Evolutionary conservation across 2,888 invertebrate species (phyloP).

Genomic region (Andricus curvator): DNA sequence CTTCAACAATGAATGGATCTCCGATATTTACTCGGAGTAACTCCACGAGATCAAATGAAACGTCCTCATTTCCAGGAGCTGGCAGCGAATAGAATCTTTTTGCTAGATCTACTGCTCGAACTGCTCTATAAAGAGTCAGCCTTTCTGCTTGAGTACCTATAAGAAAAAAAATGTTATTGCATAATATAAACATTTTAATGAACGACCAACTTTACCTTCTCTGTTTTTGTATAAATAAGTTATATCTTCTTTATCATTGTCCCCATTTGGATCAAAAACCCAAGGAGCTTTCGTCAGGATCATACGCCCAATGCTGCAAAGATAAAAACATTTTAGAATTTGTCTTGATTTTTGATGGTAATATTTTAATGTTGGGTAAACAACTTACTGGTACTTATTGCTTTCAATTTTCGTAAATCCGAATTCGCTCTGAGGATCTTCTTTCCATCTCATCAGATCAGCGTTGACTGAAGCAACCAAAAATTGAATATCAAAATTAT

Average conservation of each 20-base stretch:
- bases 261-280: conserved; percentile 85
- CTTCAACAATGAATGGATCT: conserved; percentile 83
- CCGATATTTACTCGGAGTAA: conserved; percentile 86
- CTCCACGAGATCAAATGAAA: conserved; percentile 83
- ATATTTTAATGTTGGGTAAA: no score
- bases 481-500: conserved; percentile 88
- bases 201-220: conserved; percentile 79
- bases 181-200: no score
- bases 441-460: conserved; percentile 89
- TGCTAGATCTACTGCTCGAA: conserved; percentile 84
- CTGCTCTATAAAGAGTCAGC: conserved; percentile 87
- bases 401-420: conserved; percentile 86
- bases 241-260: conserved; percentile 86
- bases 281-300: conserved; percentile 88
- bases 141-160: conserved; percentile 85
- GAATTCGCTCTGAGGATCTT: conserved; percentile 82
- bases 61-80: conserved; percentile 81
- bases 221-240: conserved; percentile 85
- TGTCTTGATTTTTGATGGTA: no score
- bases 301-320: conserved; percentile 85
- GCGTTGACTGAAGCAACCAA: conserved; percentile 91
- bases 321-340: no score
- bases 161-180: neutral
- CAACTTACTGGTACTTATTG: conserved; percentile 86
- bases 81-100: conserved; percentile 84